These are phyloP conservation scores for Scotopteryx bipunctaria DNA, from an alignment of 2,888 invertebrate species.

Conservation along the genomic window DNA sequence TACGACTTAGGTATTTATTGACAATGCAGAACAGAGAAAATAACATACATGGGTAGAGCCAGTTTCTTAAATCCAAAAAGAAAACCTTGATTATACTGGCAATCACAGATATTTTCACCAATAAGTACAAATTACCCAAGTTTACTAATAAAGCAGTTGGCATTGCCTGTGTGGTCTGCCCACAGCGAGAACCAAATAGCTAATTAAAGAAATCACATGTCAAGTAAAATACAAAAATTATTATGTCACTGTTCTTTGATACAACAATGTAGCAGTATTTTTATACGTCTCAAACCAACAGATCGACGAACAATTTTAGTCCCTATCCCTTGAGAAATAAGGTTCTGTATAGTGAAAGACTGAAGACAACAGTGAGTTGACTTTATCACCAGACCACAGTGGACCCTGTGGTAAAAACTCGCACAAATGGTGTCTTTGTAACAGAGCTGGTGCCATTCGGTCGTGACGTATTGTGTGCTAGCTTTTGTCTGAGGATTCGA, in stretches of 20 bases:
- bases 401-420: constrained; percentile 43
- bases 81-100: not conserved
- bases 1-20: not conserved
- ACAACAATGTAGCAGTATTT: constrained; percentile 11
- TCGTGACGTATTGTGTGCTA: constrained; percentile 16
- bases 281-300: not conserved
- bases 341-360: not conserved
- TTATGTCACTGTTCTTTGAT: constrained; percentile 14
- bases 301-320: not conserved
- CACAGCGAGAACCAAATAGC: constrained; percentile 18
- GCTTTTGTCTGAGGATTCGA: constrained; percentile 26
- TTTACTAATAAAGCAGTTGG: constrained; percentile 11
- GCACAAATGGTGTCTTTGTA: constrained; percentile 49
- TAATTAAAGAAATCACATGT: constrained; percentile 26
- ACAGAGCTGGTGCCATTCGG: constrained; percentile 32
- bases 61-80: not conserved
- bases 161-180: constrained; percentile 30
- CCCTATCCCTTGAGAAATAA: not conserved
- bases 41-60: too few relatives aligned
- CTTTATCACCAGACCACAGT: constrained; percentile 46
- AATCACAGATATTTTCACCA: not conserved
- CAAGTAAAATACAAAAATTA: constrained; percentile 16
- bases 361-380: constrained; percentile 34
- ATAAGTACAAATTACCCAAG: constrained; percentile 6
- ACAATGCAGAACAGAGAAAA: too few relatives aligned